Base-by-base conservation (phyloP, 2,113 vertebrate species). In the Hyperopisus bebe region DNA sequence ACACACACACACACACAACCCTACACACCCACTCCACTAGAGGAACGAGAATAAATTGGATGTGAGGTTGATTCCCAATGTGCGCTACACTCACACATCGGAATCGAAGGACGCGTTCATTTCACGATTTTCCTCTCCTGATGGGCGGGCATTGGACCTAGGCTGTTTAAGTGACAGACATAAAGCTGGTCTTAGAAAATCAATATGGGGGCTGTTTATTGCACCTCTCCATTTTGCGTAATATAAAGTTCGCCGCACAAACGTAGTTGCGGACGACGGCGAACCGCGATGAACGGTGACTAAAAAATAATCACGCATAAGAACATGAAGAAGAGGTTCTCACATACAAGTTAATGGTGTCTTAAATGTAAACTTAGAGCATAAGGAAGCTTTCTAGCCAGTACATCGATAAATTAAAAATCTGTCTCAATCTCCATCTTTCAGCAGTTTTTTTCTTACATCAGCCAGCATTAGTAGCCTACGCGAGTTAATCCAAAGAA, bases 61-160 rank as follows among this genome's bases (percentile, higher is more conserved):
- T 86, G 10, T 21, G 44, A 86, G 83, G 83, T 50, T 48, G 83
- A 86, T 50, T 86, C 83, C 83, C 83, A 27, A n/a, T n/a, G 83
- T 48, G 19, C 44, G 46, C 10, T 7, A 48, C 3, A 19, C 24
- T 48, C 46, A 27, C 46, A 86, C 83, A 47, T 50, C 9, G 83
- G 24, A 86, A 86, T 47, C 1, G n/a, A 13, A 48, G 83, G 46
- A 85, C 10, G 24, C 24, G n/a, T 31, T 86, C 42, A 86, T 47
- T 31, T 24, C 24, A n/a, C 24, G 83, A 48, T 70, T 27, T 86
- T 80, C 35, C 46, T 27, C n/a, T 27, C 46, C 47, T 15, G 83
- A 47, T 10, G 21, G 21, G 21, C n/a, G 35, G 35, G 74, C 15
- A 6, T 80, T 42, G 35, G 35, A 80, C 15, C 35, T 42, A 42